phyloP scores from a whole-genome alignment of 2,797 vertebrate species.

The Linurgus olivaceus region DNA sequence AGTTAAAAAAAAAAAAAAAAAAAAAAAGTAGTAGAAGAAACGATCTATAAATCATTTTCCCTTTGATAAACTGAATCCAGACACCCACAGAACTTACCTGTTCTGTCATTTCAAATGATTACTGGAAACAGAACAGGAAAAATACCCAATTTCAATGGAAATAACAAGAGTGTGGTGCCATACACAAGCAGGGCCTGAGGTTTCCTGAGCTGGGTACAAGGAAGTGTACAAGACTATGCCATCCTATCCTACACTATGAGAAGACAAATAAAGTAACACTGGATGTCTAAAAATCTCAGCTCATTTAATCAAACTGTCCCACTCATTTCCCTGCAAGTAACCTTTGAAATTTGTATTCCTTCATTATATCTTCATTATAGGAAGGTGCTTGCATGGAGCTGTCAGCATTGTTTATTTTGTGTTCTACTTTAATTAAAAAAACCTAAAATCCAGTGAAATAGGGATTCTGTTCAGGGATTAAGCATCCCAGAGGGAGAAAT shows the following conservation, averaged over 20 bases:
- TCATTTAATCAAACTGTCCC: neutral
- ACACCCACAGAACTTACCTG: constrained; percentile 18
- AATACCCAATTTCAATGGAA: constrained; percentile 59
- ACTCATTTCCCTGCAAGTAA: neutral
- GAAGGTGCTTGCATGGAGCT: neutral
- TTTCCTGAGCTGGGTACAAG: constrained; percentile 56
- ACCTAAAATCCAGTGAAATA: neutral
- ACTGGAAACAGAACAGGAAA: constrained; percentile 55
- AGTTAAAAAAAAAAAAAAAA: neutral
- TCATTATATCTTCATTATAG: neutral
- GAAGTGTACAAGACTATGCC: constrained; percentile 32
- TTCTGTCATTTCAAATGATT: constrained; percentile 54
- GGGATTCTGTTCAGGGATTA: neutral
- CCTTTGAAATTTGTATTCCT: neutral
- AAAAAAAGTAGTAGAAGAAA: neutral
- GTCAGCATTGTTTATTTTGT: neutral
- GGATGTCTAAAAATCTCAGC: constrained; percentile 3
- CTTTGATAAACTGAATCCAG: neutral
- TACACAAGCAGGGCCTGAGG: constrained; percentile 39
- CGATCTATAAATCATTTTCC: neutral
- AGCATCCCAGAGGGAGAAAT: neutral
- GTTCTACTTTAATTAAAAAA: neutral
- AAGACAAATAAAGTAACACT: neutral
- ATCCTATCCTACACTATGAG: neutral
- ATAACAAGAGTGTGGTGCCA: neutral